phyloP scores from a whole-genome alignment of 2,113 vertebrate genomes.

The Zosterops hypoxanthus region DNA sequence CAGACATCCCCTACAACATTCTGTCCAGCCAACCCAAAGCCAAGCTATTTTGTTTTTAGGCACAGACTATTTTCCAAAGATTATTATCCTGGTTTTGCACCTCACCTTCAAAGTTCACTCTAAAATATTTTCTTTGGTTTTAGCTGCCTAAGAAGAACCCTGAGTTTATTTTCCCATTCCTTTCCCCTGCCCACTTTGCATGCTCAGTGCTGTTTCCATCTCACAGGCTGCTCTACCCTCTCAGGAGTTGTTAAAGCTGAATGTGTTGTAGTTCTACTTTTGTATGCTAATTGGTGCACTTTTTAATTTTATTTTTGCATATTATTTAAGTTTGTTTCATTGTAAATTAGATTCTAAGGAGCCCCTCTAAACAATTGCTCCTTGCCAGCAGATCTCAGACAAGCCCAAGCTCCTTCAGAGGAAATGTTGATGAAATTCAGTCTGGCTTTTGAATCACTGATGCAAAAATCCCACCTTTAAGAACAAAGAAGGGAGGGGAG shows the following conservation, averaged over 20 bases:
- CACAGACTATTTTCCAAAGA: not conserved
- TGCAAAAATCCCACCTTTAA: constrained; percentile 45
- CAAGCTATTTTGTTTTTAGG: not conserved
- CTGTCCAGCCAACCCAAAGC: not conserved
- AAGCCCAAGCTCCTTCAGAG: constrained; percentile 34
- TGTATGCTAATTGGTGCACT: constrained; percentile 72
- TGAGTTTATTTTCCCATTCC: not conserved
- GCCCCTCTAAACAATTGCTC: constrained; percentile 45
- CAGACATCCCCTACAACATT: not conserved
- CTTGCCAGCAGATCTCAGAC: constrained; percentile 31
- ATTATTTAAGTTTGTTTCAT: constrained; percentile 67
- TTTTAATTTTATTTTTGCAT: constrained; percentile 70
- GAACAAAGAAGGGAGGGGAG: not conserved
- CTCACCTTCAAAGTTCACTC: not conserved
- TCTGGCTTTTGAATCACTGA: constrained; percentile 13
- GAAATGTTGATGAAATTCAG: constrained; percentile 53
- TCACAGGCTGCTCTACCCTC: constrained; percentile 14
- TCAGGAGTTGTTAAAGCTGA: constrained; percentile 50
- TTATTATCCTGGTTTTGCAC: not conserved
- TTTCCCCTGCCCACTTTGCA: not conserved
- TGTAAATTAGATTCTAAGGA: constrained; percentile 66
- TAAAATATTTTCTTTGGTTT: not conserved
- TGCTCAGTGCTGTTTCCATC: not conserved
- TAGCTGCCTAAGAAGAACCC: not conserved
- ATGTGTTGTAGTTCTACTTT: constrained; percentile 48